Base-by-base conservation (phyloP, 2,888 invertebrate genomes). In the Anoncus sp. region DNA sequence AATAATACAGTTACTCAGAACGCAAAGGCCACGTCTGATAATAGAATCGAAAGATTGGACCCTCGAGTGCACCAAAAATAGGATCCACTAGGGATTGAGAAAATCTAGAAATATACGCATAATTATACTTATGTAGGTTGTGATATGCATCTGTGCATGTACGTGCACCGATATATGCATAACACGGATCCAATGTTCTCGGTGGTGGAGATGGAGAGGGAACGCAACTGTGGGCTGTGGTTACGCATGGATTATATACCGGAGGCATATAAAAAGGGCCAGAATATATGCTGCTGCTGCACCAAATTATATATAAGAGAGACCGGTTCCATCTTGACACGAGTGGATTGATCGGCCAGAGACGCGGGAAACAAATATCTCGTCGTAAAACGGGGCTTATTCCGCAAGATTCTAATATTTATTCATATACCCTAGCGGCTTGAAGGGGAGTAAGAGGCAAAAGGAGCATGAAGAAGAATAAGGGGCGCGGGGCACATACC, bases 331-430 rank as follows among this genome's bases (percentile, higher is more conserved):
- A 40, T 65, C 77, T 77, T 75, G 72, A 79, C 77, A 72, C 77
- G 69, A 75, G 79, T 77, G 84, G 81, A 88, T 88, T 87, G 88
- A 88, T 88, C 85, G 81, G 70, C 67, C 67, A 72, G 83, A 80
- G 82, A 80, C 81, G 81, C 80, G 83, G 75, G 85, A 84, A 87
- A 87, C 88, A 88, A 87, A 87, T 88, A 88, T 88, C 88, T 88
- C 87, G 85, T 88, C 86, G 87, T 89, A 88, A 89, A 88, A 86
- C 85, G 83, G 85, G 77, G 88, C 86, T 89, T 89, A 89, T 87
- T 74, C 88, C 85, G 84, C 84, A 86, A 88, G 87, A 89, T 88
- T 88, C 86, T 88, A 88, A 89, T 89, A 89, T 89, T 89, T 89
- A 89, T 89, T 89, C 89, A 89, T 88, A 88, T 74, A 71, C 85